These are phyloP conservation scores for Drosophila sp. DNA, from an alignment of 1,140 invertebrate species.

Conservation along the genomic window DNA sequence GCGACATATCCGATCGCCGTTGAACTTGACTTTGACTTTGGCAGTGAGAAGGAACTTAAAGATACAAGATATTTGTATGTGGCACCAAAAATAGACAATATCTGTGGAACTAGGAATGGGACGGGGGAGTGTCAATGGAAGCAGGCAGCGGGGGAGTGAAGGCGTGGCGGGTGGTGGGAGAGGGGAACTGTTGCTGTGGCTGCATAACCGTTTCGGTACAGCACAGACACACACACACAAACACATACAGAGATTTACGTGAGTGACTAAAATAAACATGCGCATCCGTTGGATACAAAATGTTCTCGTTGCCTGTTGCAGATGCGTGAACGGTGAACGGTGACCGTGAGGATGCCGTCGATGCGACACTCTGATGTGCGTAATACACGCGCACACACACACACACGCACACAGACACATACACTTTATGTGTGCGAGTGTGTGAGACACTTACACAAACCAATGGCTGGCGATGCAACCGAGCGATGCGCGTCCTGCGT, in stretches of 20 bases:
- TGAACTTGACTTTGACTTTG: constrained; percentile 74
- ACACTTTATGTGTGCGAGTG: constrained; percentile 16
- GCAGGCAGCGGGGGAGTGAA: neutral
- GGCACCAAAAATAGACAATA: constrained; percentile 38
- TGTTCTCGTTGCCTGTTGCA: constrained; percentile 22
- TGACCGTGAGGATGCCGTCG: constrained; percentile 69
- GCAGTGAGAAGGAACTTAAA: constrained; percentile 17
- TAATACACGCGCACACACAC: too few relatives aligned
- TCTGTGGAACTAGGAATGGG: constrained; percentile 24
- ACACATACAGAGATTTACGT: neutral
- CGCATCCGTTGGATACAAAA: constrained; percentile 71
- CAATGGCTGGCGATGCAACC: constrained; percentile 8
- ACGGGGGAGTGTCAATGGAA: neutral
- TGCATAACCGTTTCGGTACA: constrained; percentile 51
- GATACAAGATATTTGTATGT: constrained; percentile 12
- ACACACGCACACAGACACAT: too few relatives aligned
- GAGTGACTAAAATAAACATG: constrained; percentile 75
- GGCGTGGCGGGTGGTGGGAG: too few relatives aligned
- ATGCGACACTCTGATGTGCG: constrained; percentile 58
- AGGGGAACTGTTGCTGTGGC: constrained; percentile 8
- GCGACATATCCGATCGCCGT: constrained; percentile 53
- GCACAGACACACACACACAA: constrained; percentile 30
- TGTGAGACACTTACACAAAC: constrained; percentile 39
- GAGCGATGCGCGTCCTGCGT: constrained; percentile 52
- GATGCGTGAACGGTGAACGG: constrained; percentile 53